Percentiles rank a stretch among this genome's conserved stretches.
phyloP scores from a whole-genome alignment of 2,888 invertebrate genomes.

The Chrysolina haemoptera region DNA sequence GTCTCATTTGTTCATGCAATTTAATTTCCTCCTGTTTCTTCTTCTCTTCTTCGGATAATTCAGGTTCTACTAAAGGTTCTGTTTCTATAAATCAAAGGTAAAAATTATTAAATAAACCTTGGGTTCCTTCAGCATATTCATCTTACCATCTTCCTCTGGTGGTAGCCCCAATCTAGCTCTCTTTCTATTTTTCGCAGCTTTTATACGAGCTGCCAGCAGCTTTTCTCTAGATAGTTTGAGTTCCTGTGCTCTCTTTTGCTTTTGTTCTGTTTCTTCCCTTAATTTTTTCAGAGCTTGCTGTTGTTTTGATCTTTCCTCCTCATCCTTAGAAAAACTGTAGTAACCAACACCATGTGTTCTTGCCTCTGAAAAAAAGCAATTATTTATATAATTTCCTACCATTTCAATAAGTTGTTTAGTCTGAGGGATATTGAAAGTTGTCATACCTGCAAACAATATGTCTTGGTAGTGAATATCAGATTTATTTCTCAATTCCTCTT shows the following conservation, averaged over 20 bases:
- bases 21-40: conserved; percentile 54
- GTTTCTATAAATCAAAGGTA: conserved; percentile 48
- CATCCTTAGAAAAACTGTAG: conserved; percentile 91
- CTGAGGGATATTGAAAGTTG: conserved; percentile 18
- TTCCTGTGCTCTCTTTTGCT: conserved; percentile 78
- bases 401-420: neutral
- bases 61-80: conserved; percentile 46
- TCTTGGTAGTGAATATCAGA: conserved; percentile 92
- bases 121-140: neutral
- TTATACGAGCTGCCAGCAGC: conserved; percentile 79
- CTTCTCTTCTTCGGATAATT: conserved; percentile 52
- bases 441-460: conserved; percentile 86
- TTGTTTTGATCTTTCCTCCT: conserved; percentile 83
- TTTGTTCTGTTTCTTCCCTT: conserved; percentile 79
- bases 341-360: conserved; percentile 94
- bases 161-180: conserved; percentile 82
- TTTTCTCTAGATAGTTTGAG: conserved; percentile 76
- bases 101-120: conserved; percentile 9
- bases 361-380: conserved; percentile 78
- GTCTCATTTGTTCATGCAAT: conserved; percentile 68
- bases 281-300: conserved; percentile 83
- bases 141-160: conserved; percentile 74
- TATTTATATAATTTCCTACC: conserved; percentile 23
- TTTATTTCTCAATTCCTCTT: conserved; percentile 80
- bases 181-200: conserved; percentile 82